Evolutionary conservation across 1,140 invertebrate genomes (phyloP).

Genomic region (Contarinia nasturtii): DNA sequence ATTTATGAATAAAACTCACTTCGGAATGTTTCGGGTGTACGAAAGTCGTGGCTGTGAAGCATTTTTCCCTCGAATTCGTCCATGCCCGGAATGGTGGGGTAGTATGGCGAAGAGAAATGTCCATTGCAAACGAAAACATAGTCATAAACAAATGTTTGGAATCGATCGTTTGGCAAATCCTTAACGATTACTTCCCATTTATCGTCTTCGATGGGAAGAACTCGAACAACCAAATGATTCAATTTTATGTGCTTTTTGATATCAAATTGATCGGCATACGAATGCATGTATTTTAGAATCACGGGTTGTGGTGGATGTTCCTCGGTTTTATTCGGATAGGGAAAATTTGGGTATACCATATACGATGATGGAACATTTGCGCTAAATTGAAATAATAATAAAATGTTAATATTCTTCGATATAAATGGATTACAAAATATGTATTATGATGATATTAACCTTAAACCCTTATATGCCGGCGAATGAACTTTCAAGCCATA

Average conservation of each 20-base stretch:
- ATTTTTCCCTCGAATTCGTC: conserved; percentile 16
- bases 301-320: neutral
- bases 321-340: neutral
- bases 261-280: neutral
- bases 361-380: neutral
- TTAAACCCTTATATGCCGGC: conserved; percentile 53
- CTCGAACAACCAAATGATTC: neutral
- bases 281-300: neutral
- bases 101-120: neutral
- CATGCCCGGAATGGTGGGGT: neutral
- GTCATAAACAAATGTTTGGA: conserved; percentile 1
- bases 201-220: conserved; percentile 1
- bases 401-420: neutral
- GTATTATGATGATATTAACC: too few relatives aligned
- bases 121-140: neutral
- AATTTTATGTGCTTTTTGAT: neutral
- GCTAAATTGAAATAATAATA: neutral
- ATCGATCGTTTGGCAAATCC: neutral
- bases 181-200: conserved; percentile 3
- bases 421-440: too few relatives aligned
- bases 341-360: neutral
- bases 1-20: too few relatives aligned
- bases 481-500: conserved; percentile 66
- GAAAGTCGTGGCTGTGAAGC: conserved; percentile 68
- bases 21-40: conserved; percentile 39